A percentile compares a stretch with the other conserved stretches of the same genome.
Conservation (phyloP, 2,888 invertebrate species). For the Vesta saturnalis region DNA sequence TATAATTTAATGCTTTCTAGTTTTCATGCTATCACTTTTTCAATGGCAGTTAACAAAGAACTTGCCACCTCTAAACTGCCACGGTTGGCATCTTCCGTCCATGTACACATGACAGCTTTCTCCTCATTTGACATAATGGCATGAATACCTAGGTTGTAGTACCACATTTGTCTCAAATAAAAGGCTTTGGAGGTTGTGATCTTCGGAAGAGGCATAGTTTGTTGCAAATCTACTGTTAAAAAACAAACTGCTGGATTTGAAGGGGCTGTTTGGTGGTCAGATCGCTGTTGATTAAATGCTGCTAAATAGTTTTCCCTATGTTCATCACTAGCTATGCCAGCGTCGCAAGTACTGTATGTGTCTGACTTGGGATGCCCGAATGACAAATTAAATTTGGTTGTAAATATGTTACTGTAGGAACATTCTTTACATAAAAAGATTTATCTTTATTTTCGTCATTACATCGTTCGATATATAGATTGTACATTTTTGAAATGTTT, state of each 20-base stretch:
- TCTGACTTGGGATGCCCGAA: neutral
- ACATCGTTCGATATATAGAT: neutral
- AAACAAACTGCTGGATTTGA: neutral
- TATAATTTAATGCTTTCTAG: slow-evolving; percentile 13
- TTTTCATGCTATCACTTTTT: slow-evolving; percentile 16
- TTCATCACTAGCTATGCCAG: neutral
- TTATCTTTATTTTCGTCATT: neutral
- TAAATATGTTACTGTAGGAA: neutral
- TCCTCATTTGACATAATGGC: slow-evolving; percentile 11
- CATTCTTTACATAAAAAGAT: neutral
- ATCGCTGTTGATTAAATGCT: neutral
- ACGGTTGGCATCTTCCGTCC: slow-evolving; percentile 12
- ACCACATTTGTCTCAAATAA: no score
- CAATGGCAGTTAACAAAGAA: neutral
- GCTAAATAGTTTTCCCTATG: neutral
- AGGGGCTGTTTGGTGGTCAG: neutral
- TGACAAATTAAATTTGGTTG: slow-evolving; percentile 1
- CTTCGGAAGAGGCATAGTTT: neutral
- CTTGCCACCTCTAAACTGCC: slow-evolving; percentile 16
- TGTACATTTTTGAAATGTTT: neutral
- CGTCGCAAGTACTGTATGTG: slow-evolving; percentile 4
- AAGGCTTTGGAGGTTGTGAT: neutral
- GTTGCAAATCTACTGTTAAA: neutral
- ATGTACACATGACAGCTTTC: slow-evolving; percentile 15
- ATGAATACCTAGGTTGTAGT: slow-evolving; percentile 15